phyloP scores from a whole-genome alignment of 2,113 vertebrate genomes.

The Passer montanus region DNA sequence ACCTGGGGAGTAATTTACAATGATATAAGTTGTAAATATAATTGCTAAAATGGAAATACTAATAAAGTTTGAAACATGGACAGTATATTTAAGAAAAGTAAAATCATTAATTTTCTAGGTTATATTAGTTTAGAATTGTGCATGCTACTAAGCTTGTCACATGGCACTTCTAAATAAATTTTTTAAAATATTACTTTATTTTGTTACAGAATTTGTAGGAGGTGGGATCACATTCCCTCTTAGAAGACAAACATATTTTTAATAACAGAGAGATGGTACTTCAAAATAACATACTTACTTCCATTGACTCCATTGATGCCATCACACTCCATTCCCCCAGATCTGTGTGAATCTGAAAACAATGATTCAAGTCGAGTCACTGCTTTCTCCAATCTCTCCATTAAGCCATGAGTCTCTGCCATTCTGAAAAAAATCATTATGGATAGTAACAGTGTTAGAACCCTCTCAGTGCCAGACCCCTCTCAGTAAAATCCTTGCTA shows the following conservation, averaged over 20 bases:
- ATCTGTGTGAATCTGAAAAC: conserved; percentile 71
- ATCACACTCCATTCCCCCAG: conserved; percentile 61
- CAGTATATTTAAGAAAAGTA: background rate
- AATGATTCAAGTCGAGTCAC: conserved; percentile 88
- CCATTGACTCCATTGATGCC: conserved; percentile 78
- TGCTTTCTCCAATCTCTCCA: conserved; percentile 89
- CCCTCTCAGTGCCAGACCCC: background rate
- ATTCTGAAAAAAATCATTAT: conserved; percentile 71
- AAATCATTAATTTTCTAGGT: background rate
- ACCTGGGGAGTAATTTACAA: background rate
- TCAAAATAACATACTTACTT: conserved; percentile 70
- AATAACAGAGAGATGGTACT: background rate
- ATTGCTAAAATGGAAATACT: background rate
- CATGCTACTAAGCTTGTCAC: background rate
- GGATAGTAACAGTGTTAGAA: background rate
- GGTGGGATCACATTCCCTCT: background rate
- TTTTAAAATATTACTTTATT: background rate
- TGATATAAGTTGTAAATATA: background rate
- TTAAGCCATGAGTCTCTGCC: conserved; percentile 82
- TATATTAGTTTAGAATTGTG: background rate
- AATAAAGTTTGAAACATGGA: background rate
- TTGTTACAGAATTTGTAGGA: background rate
- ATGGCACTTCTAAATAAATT: background rate
- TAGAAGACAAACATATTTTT: background rate
- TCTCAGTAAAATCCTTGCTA: background rate